Evolutionary conservation across 2,113 vertebrate genomes (phyloP).

Genomic region (Larimichthys polyactis): DNA sequence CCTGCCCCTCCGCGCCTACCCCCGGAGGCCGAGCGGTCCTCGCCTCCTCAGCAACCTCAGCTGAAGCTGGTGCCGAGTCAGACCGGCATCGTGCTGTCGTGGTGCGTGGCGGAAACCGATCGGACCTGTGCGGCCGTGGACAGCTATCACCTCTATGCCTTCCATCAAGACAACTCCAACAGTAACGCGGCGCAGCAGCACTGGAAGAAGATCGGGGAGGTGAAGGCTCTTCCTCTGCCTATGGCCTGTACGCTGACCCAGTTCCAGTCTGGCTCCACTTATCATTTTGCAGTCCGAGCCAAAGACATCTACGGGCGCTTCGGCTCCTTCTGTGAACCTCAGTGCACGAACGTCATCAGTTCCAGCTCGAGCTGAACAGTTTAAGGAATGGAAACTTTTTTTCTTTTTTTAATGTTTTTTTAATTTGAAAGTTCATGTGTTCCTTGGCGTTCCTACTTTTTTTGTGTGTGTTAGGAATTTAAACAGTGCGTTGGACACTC

Average conservation of each 20-base stretch:
- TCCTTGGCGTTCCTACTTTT: slow-evolving; percentile 9
- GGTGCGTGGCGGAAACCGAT: slow-evolving; percentile 95
- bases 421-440: slow-evolving; percentile 47
- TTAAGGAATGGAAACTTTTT: slow-evolving; percentile 15
- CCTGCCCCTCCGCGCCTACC: slow-evolving; percentile 82
- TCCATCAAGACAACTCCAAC: slow-evolving; percentile 86
- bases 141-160: slow-evolving; percentile 98
- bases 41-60: slow-evolving; percentile 90
- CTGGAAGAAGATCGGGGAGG: slow-evolving; percentile 99
- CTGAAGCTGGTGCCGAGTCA: slow-evolving; percentile 94
- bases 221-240: slow-evolving; percentile 95
- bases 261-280: slow-evolving; percentile 97
- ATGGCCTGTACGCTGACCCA: slow-evolving; percentile 99
- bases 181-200: slow-evolving; percentile 82
- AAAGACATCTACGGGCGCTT: slow-evolving; percentile 97
- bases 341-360: slow-evolving; percentile 96
- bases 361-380: slow-evolving; percentile 79
- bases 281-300: slow-evolving; percentile 97
- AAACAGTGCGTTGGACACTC: slow-evolving; percentile 48
- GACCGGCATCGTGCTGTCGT: slow-evolving; percentile 96
- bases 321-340: slow-evolving; percentile 97
- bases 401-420: slow-evolving; percentile 34
- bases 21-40: slow-evolving; percentile 87
- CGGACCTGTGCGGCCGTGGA: slow-evolving; percentile 93
- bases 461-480: slow-evolving; percentile 51